Evolutionary conservation across 2,888 invertebrate species (phyloP).

Genomic region (Eupsilia transversa): DNA sequence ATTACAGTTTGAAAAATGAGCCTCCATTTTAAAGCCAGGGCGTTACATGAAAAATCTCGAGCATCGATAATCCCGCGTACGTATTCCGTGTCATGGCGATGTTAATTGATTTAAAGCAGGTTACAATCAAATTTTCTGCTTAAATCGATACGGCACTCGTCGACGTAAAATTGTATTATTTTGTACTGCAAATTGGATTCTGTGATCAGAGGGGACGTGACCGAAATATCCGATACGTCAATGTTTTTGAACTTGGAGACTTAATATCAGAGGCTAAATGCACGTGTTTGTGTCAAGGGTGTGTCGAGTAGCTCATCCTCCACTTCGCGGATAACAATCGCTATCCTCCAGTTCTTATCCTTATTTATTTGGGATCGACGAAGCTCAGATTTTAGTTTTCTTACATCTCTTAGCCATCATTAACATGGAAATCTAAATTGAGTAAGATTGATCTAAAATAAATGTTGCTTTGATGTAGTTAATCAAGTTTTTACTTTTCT

Average conservation of each 20-base stretch:
- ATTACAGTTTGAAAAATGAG: not conserved
- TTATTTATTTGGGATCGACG: not conserved
- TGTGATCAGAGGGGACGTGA: slow-evolving; percentile 80
- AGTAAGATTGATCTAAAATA: slow-evolving; percentile 55
- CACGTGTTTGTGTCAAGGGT: slow-evolving; percentile 1
- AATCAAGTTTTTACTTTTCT: slow-evolving; percentile 49
- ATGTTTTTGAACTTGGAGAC: slow-evolving; percentile 64
- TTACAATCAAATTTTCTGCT: slow-evolving; percentile 80
- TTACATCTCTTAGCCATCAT: not conserved
- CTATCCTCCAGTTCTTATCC: not conserved
- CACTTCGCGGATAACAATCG: not conserved
- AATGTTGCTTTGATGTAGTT: slow-evolving; percentile 46
- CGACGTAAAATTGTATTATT: slow-evolving; percentile 83
- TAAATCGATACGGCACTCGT: slow-evolving; percentile 80
- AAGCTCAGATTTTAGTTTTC: not conserved
- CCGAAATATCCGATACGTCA: slow-evolving; percentile 68
- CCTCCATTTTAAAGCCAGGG: slow-evolving; percentile 13
- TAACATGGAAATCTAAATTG: slow-evolving; percentile 21
- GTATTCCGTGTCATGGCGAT: slow-evolving; percentile 62
- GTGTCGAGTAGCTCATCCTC: not conserved
- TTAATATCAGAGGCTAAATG: slow-evolving; percentile 9
- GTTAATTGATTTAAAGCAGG: slow-evolving; percentile 80
- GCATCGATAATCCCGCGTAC: slow-evolving; percentile 38
- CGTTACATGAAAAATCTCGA: slow-evolving; percentile 50
- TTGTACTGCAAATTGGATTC: slow-evolving; percentile 81